Evolutionary conservation across 2,797 vertebrate species (phyloP), one percentile per base, ranked within the genome.

Genomic region (Sarcophilus harrisii): DNA sequence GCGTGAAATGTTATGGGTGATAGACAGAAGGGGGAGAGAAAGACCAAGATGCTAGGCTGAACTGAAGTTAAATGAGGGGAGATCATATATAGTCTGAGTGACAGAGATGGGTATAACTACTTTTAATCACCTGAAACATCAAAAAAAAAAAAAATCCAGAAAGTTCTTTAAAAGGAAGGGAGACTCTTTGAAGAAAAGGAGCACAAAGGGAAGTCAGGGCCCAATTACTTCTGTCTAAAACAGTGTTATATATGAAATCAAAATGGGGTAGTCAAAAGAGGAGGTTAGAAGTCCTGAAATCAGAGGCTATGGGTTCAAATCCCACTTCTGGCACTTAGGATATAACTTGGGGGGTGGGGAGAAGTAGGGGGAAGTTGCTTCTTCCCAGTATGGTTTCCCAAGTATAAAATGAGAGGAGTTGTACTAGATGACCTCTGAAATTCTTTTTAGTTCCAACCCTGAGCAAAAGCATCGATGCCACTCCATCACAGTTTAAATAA

Each of bases 131-230:
- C 58, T 54, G 66, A n/a, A 38, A n/a, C 16, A 81, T 45, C 38
- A 24, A 81, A 49, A 49, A 9, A 73, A 38, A 73, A 57, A 55
- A 57, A 3, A 21, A 55, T 62, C 57, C 62, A 58, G 32, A 45
- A 93, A 90, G 60, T 32, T 66, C 28, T 91, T 95, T 9, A 60
- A 57, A 16, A 96, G 55, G 38, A 81, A 58, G 16, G 57, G 87
- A 90, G 16, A 18, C 52, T 73, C n/a, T 73, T 52, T 60, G 90
- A 90, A 49, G 5, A 58, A 52, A 73, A 6, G 57, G 58, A 58
- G 11, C 10, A 0, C 8, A 28, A 18, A 8, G 38, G n/a, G 32
- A 32, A 57, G 58, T n/a, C 30, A 45, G 32, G 73, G 8, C 24
- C 16, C 45, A 90, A 73, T 49, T 27, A 3, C 30, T 27, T 92